Evolutionary conservation across 2,113 vertebrate genomes (phyloP).

Genomic region (Odontesthes bonariensis): DNA sequence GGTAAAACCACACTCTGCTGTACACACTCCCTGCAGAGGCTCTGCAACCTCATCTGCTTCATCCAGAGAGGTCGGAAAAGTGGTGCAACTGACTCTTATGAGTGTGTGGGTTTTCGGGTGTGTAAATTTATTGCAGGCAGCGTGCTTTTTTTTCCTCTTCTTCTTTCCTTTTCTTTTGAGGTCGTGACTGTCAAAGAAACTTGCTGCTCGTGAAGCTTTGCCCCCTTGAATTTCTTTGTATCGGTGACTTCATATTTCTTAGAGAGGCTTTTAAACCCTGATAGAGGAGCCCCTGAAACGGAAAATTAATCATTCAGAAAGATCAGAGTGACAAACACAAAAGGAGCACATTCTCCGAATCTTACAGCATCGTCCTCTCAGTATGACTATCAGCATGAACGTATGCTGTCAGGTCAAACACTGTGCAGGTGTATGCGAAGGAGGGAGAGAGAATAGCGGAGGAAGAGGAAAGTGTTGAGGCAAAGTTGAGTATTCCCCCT

Average conservation of each 20-base stretch:
- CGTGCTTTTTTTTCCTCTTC: background rate
- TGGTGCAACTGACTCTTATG: constrained; percentile 62
- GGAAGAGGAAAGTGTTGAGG: constrained; percentile 36
- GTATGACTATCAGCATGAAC: constrained; percentile 66
- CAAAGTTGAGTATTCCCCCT: constrained; percentile 57
- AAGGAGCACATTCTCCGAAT: constrained; percentile 72
- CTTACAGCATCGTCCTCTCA: constrained; percentile 57
- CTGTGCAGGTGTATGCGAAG: constrained; percentile 25
- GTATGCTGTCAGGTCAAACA: background rate
- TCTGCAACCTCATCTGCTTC: constrained; percentile 21
- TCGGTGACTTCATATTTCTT: constrained; percentile 66
- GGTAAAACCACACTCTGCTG: constrained; percentile 50
- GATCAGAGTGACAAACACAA: constrained; percentile 46
- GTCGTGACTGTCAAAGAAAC: constrained; percentile 22
- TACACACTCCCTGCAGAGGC: constrained; percentile 19
- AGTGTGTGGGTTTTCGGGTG: constrained; percentile 45
- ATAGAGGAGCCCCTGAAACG: constrained; percentile 32
- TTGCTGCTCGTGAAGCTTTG: constrained; percentile 19
- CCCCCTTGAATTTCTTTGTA: constrained; percentile 57
- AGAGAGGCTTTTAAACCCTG: constrained; percentile 73
- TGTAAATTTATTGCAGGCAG: constrained; percentile 24
- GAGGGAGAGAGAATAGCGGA: constrained; percentile 18
- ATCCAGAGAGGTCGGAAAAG: constrained; percentile 61
- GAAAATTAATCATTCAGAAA: constrained; percentile 77
- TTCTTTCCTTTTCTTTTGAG: background rate